These are phyloP conservation scores for Campopleginae sp. DNA, from an alignment of 2,888 invertebrate species.

Conservation along the genomic window DNA sequence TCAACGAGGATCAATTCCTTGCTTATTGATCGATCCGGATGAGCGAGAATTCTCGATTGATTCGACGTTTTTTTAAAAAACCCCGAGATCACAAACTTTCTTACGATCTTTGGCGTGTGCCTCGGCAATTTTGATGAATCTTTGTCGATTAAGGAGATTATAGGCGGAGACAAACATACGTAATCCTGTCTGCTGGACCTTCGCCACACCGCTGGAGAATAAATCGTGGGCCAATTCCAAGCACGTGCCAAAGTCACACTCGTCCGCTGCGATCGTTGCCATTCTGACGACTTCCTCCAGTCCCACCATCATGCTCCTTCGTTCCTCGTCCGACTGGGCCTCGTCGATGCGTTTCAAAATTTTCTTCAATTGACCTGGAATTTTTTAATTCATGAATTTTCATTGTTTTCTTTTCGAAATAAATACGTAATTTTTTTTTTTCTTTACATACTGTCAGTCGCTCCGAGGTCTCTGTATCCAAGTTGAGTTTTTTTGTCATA, in stretches of 20 bases:
- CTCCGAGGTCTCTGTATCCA: conserved; percentile 92
- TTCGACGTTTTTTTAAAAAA: conserved; percentile 72
- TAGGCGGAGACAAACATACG: conserved; percentile 91
- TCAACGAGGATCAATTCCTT: not conserved
- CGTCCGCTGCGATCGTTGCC: conserved; percentile 96
- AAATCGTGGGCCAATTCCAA: conserved; percentile 95
- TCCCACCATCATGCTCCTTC: conserved; percentile 87
- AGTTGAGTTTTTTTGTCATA: conserved; percentile 91
- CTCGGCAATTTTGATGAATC: conserved; percentile 90
- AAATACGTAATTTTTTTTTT: not conserved
- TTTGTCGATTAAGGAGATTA: conserved; percentile 89
- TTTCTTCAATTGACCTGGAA: conserved; percentile 88
- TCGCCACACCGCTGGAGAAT: conserved; percentile 90
- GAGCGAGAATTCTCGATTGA: not conserved
- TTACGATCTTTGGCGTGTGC: conserved; percentile 91
- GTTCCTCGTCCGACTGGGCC: conserved; percentile 86
- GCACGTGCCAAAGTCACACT: conserved; percentile 97
- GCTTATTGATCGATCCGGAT: not conserved
- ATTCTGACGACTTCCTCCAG: conserved; percentile 93
- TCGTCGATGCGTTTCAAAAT: conserved; percentile 89
- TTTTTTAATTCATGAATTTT: not conserved
- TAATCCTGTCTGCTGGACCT: conserved; percentile 88
- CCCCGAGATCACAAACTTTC: conserved; percentile 86
- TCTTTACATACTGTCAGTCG: conserved; percentile 86
- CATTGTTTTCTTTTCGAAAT: no score